Evolutionary conservation across 2,797 vertebrate genomes (phyloP), one percentile per base, ranked within the genome.

Genomic region (Lithobates pipiens): DNA sequence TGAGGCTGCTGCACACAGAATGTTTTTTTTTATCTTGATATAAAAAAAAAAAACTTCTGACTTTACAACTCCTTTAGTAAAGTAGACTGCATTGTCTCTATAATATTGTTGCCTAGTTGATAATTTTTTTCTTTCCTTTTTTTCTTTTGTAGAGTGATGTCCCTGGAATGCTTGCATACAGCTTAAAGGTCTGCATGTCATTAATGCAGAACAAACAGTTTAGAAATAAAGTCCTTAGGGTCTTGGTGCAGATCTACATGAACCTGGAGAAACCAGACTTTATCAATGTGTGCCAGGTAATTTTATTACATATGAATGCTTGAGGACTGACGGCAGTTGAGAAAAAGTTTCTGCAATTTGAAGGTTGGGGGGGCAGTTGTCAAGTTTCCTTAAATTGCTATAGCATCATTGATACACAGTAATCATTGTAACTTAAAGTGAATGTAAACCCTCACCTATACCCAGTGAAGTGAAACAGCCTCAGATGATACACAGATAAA

Each of bases 191-290:
- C 68, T 99, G 98, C 93, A 99, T 99, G 98, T 99, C 98, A 83
- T 92, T 99, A 89, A 99, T 99, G 97, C 98, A 99, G 90, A 99
- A 99, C 90, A 99, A 99, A 88, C 98, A 98, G 89, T 99, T 99
- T 88, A 96, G 98, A 83, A 99, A 99, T 54, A 96, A 99, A 89
- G 98, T 99, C 23, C 93, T 99, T 83, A 91, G 98, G 87, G 98
- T 99, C 85, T 93, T 99, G 71, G 98, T 99, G 83, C 98, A 99
- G 93, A 97, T 99, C 77, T 99, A 99, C 92, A 99, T 99, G 98
- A 99, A 99, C 91, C 89, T 99, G 91, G 98, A 99, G 88, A 99
- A 98, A 90, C 98, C 98, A 0, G 98, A 99, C 93, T 99, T 99
- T 91, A 99, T 99, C 93, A 99, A 98, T 0, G 98, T 99, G 74